These are phyloP conservation scores for Hyperoplus lanceolatus DNA, from an alignment of 2,797 vertebrate genomes.

Conservation along the genomic window DNA sequence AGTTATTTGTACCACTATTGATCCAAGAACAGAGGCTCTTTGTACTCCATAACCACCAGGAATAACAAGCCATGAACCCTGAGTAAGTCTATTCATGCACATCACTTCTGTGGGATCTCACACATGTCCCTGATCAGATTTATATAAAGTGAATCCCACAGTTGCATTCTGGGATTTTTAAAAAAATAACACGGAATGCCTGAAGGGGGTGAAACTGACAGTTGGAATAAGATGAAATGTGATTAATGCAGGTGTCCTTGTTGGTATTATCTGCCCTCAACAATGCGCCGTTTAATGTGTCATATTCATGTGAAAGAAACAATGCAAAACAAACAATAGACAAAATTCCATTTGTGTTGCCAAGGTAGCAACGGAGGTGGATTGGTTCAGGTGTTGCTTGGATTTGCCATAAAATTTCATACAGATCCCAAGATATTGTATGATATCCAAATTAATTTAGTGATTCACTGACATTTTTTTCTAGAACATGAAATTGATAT, in stretches of 20 bases:
- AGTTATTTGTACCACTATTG: neutral
- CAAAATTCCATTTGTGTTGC: slow-evolving; percentile 5
- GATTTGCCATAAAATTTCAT: neutral
- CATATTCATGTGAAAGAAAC: slow-evolving; percentile 10
- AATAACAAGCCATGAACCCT: neutral
- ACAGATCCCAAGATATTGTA: neutral
- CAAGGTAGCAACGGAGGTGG: neutral
- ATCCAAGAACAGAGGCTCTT: neutral
- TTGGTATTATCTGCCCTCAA: slow-evolving; percentile 14
- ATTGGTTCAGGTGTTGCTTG: too few species aligned
- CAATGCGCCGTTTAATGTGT: neutral
- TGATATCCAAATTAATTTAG: neutral
- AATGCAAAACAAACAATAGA: neutral
- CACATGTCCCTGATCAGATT: slow-evolving; percentile 5
- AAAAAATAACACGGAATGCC: neutral
- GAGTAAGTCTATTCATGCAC: slow-evolving; percentile 1
- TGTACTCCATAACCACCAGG: neutral
- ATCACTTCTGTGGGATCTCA: neutral
- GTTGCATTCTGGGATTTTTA: neutral
- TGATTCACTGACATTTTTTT: too few species aligned
- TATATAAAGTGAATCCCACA: neutral
- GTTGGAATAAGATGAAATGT: slow-evolving; percentile 19
- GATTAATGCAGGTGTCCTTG: neutral
- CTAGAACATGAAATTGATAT: too few species aligned
- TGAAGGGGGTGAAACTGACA: neutral